Conservation (phyloP, 1,140 invertebrate species). For the Drosophila pachea region DNA sequence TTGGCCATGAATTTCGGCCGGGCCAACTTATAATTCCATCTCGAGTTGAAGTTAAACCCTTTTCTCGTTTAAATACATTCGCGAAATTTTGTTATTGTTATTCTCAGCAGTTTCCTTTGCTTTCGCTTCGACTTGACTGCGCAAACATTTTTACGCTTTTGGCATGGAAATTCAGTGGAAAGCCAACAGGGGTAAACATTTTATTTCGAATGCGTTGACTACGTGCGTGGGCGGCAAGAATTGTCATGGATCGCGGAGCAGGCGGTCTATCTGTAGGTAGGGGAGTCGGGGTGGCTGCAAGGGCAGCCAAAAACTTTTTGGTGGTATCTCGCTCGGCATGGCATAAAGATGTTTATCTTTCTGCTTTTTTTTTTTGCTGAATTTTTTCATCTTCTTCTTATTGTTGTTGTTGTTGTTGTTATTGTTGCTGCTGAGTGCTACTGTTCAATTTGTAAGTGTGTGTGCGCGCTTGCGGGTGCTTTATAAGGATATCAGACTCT, state of each 20-base stretch:
- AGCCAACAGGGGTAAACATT: slow-evolving; percentile 24
- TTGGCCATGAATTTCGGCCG: slow-evolving; percentile 13
- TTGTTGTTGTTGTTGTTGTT: too few relatives aligned
- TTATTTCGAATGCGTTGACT: slow-evolving; percentile 27
- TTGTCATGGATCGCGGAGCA: too few relatives aligned
- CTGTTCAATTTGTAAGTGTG: slow-evolving; percentile 15
- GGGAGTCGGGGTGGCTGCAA: not conserved
- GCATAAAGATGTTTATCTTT: slow-evolving; percentile 16
- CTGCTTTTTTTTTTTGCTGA: not conserved
- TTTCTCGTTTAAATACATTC: slow-evolving; percentile 34
- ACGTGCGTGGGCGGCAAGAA: not conserved
- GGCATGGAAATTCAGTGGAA: slow-evolving; percentile 37
- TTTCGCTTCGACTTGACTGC: slow-evolving; percentile 49
- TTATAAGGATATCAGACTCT: slow-evolving; percentile 17
- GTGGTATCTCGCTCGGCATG: slow-evolving; percentile 22
- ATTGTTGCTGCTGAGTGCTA: slow-evolving; percentile 14
- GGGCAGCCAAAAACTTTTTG: slow-evolving; percentile 11
- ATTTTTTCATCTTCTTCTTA: not conserved
- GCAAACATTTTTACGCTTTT: slow-evolving; percentile 62
- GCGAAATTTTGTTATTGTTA: slow-evolving; percentile 52
- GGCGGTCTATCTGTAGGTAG: too few relatives aligned
- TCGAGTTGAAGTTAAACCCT: not conserved
- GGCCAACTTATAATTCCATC: slow-evolving; percentile 45
- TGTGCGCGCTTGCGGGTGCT: not conserved
- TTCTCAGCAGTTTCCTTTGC: slow-evolving; percentile 24